Evolutionary conservation across 2,113 vertebrate genomes (phyloP).

Genomic region (Notarius quadriscutis): DNA sequence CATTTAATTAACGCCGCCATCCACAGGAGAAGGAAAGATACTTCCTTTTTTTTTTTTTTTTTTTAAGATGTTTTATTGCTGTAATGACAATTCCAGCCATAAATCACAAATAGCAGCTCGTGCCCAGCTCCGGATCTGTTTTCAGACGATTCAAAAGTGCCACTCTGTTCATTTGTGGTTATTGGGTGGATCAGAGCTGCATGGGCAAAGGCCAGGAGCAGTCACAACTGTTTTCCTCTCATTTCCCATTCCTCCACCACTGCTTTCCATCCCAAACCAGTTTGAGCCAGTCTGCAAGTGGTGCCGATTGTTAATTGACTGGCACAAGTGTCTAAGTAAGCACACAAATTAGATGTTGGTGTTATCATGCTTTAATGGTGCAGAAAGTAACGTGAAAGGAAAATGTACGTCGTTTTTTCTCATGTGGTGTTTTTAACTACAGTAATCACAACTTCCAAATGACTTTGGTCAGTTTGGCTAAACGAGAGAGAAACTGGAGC

Average conservation of each 20-base stretch:
- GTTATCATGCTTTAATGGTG: slow-evolving; percentile 3
- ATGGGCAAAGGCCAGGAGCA: slow-evolving; percentile 27
- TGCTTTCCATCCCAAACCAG: slow-evolving; percentile 35
- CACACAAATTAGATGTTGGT: not conserved
- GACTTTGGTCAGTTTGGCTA: slow-evolving; percentile 19
- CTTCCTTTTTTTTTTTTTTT: slow-evolving; percentile 47
- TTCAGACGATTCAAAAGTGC: slow-evolving; percentile 57
- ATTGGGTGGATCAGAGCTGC: slow-evolving; percentile 59
- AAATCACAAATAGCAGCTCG: slow-evolving; percentile 56
- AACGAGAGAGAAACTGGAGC: not conserved
- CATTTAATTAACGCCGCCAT: slow-evolving; percentile 32
- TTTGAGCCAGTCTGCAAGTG: not conserved
- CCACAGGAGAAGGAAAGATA: slow-evolving; percentile 45
- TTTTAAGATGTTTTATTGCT: slow-evolving; percentile 47
- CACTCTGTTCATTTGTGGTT: slow-evolving; percentile 65
- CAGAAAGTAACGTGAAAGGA: not conserved
- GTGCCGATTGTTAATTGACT: slow-evolving; percentile 4
- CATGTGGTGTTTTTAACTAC: slow-evolving; percentile 4
- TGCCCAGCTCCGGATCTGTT: slow-evolving; percentile 35
- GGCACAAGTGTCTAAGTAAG: not conserved
- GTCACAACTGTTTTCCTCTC: slow-evolving; percentile 45
- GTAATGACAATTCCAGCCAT: slow-evolving; percentile 62
- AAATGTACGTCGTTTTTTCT: not conserved
- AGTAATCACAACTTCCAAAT: slow-evolving; percentile 15
- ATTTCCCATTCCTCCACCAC: slow-evolving; percentile 41